Conservation (phyloP, 92 coral and sea anemone species). For the Epizoanthus stellaris region DNA sequence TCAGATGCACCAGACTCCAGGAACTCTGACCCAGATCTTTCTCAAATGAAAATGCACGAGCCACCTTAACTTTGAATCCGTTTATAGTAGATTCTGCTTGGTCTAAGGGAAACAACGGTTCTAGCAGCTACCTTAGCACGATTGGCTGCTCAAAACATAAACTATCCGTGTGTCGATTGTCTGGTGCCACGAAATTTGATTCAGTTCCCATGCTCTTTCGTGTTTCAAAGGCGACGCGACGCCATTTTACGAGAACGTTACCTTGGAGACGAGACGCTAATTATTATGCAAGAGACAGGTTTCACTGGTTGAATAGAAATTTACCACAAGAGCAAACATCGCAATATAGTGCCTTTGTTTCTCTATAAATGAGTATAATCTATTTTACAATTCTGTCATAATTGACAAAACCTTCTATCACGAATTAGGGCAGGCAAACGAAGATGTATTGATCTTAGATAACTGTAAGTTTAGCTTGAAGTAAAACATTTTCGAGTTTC, state of each 20-base stretch:
- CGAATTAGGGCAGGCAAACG: slow-evolving; percentile 12
- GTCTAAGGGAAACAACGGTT: neutral
- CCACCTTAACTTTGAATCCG: slow-evolving; percentile 1
- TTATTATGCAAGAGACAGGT: slow-evolving; percentile 28
- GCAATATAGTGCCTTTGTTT: slow-evolving; percentile 43
- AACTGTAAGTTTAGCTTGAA: too few species aligned
- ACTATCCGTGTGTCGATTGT: slow-evolving; percentile 41
- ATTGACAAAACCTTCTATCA: slow-evolving; percentile 10
- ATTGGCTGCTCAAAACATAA: slow-evolving; percentile 58
- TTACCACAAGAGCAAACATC: slow-evolving; percentile 51
- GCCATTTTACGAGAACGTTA: slow-evolving; percentile 78
- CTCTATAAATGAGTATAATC: slow-evolving; percentile 23
- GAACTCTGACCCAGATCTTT: slow-evolving; percentile 49
- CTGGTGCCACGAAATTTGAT: neutral
- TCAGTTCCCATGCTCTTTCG: slow-evolving; percentile 56
- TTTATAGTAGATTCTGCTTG: neutral
- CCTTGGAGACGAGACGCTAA: slow-evolving; percentile 84
- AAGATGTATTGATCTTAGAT: neutral
- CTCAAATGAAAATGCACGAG: slow-evolving; percentile 17
- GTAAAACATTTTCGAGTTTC: too few species aligned
- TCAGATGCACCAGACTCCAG: neutral
- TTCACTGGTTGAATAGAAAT: slow-evolving; percentile 25
- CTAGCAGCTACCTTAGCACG: neutral
- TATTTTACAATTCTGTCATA: slow-evolving; percentile 34
- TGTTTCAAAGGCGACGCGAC: slow-evolving; percentile 92